Evolutionary conservation across 2,888 invertebrate genomes (phyloP).

Genomic region (Drosophila neonasuta): DNA sequence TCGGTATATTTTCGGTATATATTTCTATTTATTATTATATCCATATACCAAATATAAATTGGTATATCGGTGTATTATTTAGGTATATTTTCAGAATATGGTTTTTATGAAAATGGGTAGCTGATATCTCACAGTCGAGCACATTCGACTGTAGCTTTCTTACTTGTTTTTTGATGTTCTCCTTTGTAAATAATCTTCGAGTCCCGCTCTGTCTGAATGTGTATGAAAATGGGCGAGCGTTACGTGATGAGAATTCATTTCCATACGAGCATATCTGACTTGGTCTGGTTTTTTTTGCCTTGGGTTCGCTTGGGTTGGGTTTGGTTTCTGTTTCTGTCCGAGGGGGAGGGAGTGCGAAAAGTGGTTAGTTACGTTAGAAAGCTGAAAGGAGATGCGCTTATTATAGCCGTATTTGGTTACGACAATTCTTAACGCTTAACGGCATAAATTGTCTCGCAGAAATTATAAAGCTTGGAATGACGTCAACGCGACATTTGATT

Average conservation of each 20-base stretch:
- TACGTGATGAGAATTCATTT: constrained; percentile 69
- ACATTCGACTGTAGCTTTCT: not conserved
- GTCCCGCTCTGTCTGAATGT: constrained; percentile 65
- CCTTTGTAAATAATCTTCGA: constrained; percentile 32
- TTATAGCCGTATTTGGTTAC: constrained; percentile 68
- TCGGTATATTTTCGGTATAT: too few species aligned
- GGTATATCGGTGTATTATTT: too few species aligned
- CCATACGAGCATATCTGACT: constrained; percentile 18
- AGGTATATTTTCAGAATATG: too few species aligned
- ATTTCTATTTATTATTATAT: too few species aligned
- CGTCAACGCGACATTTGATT: constrained; percentile 45
- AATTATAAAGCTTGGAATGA: constrained; percentile 25
- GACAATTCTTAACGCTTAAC: constrained; percentile 45
- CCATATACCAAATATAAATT: too few species aligned
- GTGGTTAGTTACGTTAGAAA: constrained; percentile 48
- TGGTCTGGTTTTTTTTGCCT: not conserved
- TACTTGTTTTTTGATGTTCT: not conserved
- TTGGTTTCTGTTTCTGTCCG: not conserved
- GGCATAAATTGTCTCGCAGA: constrained; percentile 40
- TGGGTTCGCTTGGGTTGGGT: constrained; percentile 3
- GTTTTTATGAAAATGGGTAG: too few species aligned
- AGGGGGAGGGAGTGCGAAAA: not conserved
- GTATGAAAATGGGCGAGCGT: constrained; percentile 64
- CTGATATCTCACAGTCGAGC: too few species aligned
- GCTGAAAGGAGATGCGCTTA: constrained; percentile 60